Evolutionary conservation across 2,113 vertebrate genomes (phyloP).

Genomic region (Perca fluviatilis): DNA sequence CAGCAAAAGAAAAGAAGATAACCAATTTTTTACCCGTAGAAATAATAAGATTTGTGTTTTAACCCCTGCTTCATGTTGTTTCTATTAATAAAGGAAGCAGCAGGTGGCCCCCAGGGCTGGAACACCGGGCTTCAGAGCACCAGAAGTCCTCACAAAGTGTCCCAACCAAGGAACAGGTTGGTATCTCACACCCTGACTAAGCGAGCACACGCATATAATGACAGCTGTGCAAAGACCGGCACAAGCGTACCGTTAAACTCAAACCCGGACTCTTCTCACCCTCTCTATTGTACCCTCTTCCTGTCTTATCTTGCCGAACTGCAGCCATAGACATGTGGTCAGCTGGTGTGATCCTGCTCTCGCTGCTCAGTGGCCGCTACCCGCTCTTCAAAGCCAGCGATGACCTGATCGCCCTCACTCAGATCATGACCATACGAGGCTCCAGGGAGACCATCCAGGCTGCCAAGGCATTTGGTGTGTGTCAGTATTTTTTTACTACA

Average conservation of each 20-base stretch:
- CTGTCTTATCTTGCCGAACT: constrained; percentile 43
- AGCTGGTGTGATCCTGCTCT: constrained; percentile 95
- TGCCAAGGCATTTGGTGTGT: constrained; percentile 92
- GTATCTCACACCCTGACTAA: not conserved
- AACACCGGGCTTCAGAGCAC: constrained; percentile 97
- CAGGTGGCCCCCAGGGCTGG: constrained; percentile 96
- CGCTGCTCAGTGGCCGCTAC: constrained; percentile 95
- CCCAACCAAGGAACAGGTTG: constrained; percentile 95
- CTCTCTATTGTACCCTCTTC: not conserved
- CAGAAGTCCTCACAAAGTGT: constrained; percentile 96
- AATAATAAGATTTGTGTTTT: not conserved
- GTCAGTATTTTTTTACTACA: constrained; percentile 7
- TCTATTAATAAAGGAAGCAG: constrained; percentile 83
- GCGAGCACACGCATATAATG: not conserved
- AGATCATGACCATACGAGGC: constrained; percentile 97
- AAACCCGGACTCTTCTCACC: not conserved
- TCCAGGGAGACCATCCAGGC: constrained; percentile 93
- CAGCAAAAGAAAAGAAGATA: not conserved
- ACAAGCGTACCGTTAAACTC: not conserved
- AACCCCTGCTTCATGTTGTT: not conserved
- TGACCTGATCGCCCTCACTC: constrained; percentile 94
- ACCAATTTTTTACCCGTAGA: not conserved
- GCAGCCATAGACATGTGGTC: constrained; percentile 98
- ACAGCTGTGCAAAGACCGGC: not conserved
- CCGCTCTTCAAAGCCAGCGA: constrained; percentile 98